Conservation (phyloP, 2,797 vertebrate species). For the Manis pentadactyla region DNA sequence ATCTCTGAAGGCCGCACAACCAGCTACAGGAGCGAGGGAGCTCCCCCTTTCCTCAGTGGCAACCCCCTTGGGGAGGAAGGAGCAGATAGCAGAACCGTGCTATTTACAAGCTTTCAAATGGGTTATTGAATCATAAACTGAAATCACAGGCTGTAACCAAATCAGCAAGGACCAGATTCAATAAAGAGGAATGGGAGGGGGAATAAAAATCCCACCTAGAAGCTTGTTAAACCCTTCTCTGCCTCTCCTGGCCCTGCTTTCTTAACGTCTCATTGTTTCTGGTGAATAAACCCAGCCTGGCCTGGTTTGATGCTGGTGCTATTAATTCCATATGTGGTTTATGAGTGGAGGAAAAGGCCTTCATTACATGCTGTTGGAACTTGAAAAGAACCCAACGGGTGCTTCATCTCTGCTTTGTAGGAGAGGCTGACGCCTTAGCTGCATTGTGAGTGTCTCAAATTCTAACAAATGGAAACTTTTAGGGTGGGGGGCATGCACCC, state of each 20-base stretch:
- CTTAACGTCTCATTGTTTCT: conserved; percentile 42
- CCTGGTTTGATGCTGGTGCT: conserved; percentile 71
- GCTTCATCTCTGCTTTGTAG: conserved; percentile 50
- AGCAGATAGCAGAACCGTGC: conserved; percentile 52
- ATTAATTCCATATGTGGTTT: conserved; percentile 83
- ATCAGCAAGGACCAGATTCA: conserved; percentile 55
- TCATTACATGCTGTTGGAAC: conserved; percentile 73
- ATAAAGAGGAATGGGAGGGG: background rate
- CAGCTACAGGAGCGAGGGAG: accelerated
- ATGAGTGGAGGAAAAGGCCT: conserved; percentile 75
- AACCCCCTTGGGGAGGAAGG: conserved; percentile 40
- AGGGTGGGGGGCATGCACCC: accelerated
- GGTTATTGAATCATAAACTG: conserved; percentile 80
- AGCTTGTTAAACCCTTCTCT: conserved; percentile 45
- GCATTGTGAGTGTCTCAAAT: background rate
- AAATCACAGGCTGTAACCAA: conserved; percentile 68
- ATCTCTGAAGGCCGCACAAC: background rate
- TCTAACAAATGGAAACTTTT: background rate
- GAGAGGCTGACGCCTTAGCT: background rate
- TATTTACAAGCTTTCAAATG: conserved; percentile 76
- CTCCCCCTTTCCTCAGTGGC: background rate
- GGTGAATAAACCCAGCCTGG: conserved; percentile 5
- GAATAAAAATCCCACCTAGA: conserved; percentile 4
- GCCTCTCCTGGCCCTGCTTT: background rate
- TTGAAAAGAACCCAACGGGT: conserved; percentile 42